A percentile compares a stretch with the other conserved stretches of the same genome.
phyloP scores from a whole-genome alignment of 92 coral and sea anemone genomes.

The Porites lobata region DNA sequence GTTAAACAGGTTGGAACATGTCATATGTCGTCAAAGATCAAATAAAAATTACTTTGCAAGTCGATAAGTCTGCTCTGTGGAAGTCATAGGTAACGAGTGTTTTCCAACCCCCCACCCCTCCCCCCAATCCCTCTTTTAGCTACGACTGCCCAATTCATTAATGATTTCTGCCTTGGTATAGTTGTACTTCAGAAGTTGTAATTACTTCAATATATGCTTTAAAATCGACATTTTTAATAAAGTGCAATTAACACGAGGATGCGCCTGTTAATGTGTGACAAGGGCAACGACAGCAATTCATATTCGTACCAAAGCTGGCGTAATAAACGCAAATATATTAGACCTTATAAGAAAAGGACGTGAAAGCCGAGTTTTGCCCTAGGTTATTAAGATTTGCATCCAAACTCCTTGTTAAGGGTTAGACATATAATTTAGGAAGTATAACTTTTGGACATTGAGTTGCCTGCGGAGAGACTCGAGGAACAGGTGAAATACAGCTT shows the following conservation, averaged over 20 bases:
- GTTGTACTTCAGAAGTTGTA: background rate
- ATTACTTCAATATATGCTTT: background rate
- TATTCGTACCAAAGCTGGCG: background rate
- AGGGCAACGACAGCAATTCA: background rate
- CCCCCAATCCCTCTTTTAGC: too few species aligned
- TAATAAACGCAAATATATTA: background rate
- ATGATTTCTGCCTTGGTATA: background rate
- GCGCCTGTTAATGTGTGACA: background rate
- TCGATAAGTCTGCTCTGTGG: too few species aligned
- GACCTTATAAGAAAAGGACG: background rate
- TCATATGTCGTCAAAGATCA: background rate
- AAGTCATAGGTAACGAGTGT: too few species aligned
- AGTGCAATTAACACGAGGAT: background rate
- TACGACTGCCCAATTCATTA: too few species aligned
- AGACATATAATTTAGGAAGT: too few species aligned
- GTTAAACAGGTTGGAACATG: background rate
- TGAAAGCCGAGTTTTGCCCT: background rate
- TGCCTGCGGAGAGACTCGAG: too few species aligned
- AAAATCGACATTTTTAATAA: too few species aligned
- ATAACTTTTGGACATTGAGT: background rate
- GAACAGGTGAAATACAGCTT: too few species aligned
- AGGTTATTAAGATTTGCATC: background rate
- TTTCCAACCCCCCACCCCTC: too few species aligned
- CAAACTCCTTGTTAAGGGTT: background rate
- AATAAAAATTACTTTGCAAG: background rate